Conservation (phyloP, 2,113 vertebrate species). For the Proteles cristata region DNA sequence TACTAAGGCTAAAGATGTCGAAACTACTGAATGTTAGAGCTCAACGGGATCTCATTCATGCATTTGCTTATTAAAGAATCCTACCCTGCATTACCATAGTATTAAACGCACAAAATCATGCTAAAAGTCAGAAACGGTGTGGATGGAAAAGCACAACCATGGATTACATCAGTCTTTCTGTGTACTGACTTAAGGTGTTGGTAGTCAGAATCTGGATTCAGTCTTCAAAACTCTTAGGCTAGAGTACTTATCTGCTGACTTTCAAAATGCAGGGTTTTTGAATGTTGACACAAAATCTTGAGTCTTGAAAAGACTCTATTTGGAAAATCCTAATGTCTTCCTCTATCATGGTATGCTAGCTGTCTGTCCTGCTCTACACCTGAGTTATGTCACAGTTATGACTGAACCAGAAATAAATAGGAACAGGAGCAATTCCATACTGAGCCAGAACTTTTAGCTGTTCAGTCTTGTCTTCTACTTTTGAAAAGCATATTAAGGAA, state of each 20-base stretch:
- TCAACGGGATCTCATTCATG: background rate
- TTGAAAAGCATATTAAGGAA: background rate
- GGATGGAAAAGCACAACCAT: background rate
- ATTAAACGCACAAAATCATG: background rate
- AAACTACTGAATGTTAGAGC: background rate
- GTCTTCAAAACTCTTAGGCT: background rate
- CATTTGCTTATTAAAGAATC: background rate
- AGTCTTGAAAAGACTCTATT: background rate
- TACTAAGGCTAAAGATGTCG: background rate
- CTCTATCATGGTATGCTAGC: background rate
- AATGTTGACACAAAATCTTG: background rate
- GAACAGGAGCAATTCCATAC: background rate
- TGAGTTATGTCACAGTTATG: background rate
- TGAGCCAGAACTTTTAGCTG: background rate
- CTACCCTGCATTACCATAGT: background rate
- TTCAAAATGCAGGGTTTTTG: background rate
- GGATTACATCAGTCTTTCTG: background rate
- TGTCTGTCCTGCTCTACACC: background rate
- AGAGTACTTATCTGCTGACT: background rate
- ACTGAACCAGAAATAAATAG: background rate
- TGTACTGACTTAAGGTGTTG: background rate
- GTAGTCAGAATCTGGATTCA: background rate
- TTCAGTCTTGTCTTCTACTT: background rate
- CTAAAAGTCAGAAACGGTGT: background rate
- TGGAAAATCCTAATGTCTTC: background rate